Percentiles rank a stretch among this genome's conserved stretches.
These are phyloP conservation scores for Agapornis canus DNA, from an alignment of 2,797 vertebrate species.

Conservation along the genomic window DNA sequence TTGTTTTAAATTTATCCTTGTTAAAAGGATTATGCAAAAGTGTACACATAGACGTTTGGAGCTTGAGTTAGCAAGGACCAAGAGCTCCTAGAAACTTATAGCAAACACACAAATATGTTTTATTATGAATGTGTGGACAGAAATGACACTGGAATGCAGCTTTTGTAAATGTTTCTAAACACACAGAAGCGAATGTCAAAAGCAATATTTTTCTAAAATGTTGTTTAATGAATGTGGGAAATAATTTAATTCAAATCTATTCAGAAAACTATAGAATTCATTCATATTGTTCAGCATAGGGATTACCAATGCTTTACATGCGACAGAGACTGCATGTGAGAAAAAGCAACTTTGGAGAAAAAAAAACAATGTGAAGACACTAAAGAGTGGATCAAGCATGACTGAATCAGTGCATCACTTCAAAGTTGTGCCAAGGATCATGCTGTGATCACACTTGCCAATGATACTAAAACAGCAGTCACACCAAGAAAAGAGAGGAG, in stretches of 20 bases:
- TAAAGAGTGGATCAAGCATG: not conserved
- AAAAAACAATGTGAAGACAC: not conserved
- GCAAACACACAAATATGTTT: not conserved
- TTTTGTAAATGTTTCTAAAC: not conserved
- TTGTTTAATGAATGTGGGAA: not conserved
- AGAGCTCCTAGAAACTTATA: not conserved
- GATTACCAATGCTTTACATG: not conserved
- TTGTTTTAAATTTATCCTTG: not conserved
- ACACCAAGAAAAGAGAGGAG: not conserved
- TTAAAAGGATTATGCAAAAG: not conserved
- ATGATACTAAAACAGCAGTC: not conserved
- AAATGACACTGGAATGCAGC: not conserved
- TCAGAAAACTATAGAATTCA: not conserved
- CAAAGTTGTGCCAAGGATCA: not conserved
- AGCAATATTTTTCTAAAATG: not conserved
- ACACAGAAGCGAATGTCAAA: not conserved
- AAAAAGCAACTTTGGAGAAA: not conserved
- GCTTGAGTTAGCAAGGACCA: not conserved
- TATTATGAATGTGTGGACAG: not conserved
- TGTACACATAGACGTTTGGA: not conserved
- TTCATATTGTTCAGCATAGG: not conserved
- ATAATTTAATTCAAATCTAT: not conserved
- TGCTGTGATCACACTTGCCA: not conserved
- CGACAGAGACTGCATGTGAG: not conserved
- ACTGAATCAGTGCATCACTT: not conserved